A percentile compares a stretch with the other conserved stretches of the same genome.
Conservation (phyloP, 1,140 invertebrate species). For the Drosophila elegans region DNA sequence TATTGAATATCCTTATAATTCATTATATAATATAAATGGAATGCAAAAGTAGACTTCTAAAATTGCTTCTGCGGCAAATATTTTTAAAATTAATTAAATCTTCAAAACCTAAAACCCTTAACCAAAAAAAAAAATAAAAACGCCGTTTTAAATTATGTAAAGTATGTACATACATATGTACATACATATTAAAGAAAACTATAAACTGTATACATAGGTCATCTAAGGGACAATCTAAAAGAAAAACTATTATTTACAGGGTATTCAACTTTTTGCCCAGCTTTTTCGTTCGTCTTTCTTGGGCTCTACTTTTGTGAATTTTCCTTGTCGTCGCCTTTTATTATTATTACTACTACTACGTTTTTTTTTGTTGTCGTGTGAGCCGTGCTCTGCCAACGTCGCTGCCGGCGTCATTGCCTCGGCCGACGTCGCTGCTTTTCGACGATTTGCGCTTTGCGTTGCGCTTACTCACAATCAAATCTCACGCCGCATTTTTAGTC, state of each 20-base stretch:
- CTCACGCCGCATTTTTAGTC: slow-evolving; percentile 84
- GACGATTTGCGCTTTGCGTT: slow-evolving; percentile 62
- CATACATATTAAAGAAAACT: too few relatives aligned
- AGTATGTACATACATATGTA: too few relatives aligned
- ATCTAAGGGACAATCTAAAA: too few relatives aligned
- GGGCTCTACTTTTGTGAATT: slow-evolving; percentile 46
- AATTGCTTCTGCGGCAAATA: too few relatives aligned
- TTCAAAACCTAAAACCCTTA: too few relatives aligned
- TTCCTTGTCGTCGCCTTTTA: slow-evolving; percentile 29
- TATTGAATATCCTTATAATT: too few relatives aligned
- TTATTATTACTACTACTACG: slow-evolving; percentile 17
- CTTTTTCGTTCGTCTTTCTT: slow-evolving; percentile 23
- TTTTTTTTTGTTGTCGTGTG: slow-evolving; percentile 16
- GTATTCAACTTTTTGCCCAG: neutral
- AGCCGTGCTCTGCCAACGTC: slow-evolving; percentile 11
- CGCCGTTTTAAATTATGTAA: too few relatives aligned
- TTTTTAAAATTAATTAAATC: too few relatives aligned
- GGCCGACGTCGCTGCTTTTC: slow-evolving; percentile 38
- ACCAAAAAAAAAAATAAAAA: too few relatives aligned
- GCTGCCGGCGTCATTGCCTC: slow-evolving; percentile 28
- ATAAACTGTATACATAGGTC: too few relatives aligned
- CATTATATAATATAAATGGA: too few relatives aligned
- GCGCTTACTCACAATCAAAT: slow-evolving; percentile 84
- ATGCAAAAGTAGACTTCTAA: too few relatives aligned
- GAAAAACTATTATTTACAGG: neutral